phyloP scores from a whole-genome alignment of 2,113 vertebrate species.

The Tauraco erythrolophus region DNA sequence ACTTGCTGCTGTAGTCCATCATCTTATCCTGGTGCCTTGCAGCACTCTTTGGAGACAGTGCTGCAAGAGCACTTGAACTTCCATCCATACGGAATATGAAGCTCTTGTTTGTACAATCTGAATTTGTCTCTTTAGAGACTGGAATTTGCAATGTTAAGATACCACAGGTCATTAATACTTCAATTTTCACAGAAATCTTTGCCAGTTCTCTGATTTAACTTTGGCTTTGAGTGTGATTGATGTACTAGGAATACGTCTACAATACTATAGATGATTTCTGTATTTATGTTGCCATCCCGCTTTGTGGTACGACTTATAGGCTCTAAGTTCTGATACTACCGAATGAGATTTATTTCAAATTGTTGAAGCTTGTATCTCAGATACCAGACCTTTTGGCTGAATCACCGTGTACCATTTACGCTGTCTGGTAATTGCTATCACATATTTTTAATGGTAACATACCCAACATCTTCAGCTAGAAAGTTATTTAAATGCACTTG shows the following conservation, averaged over 20 bases:
- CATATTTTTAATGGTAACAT: not conserved
- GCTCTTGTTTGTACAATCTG: not conserved
- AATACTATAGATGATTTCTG: not conserved
- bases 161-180: not conserved
- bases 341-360: not conserved
- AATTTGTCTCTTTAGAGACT: not conserved
- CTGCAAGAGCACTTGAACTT: not conserved
- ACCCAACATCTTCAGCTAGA: not conserved
- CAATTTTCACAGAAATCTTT: not conserved
- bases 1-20: not conserved
- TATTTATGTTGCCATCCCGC: not conserved
- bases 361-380: not conserved
- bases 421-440: not conserved
- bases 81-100: not conserved
- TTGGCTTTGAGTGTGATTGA: not conserved
- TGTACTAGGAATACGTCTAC: not conserved
- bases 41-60: not conserved
- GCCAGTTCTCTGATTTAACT: not conserved
- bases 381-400: not conserved
- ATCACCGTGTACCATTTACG: not conserved
- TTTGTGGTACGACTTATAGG: not conserved
- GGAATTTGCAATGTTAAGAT: not conserved
- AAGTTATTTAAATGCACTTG: not conserved
- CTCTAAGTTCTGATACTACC: not conserved
- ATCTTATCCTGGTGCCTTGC: not conserved